phyloP scores from a whole-genome alignment of 2,113 vertebrate genomes.

The Prinia subflava region DNA sequence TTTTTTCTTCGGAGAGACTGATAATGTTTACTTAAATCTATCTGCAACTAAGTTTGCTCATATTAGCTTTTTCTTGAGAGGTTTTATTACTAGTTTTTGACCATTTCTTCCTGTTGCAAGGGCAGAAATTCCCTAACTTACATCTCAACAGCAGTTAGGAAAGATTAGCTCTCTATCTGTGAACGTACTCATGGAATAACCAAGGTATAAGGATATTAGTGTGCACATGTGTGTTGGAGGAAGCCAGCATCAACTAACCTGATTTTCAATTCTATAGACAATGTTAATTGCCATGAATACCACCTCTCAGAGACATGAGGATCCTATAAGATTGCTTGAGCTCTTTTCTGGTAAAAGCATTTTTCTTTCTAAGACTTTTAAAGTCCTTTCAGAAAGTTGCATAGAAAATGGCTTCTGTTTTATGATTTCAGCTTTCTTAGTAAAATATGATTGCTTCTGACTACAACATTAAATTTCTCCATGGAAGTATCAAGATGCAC shows the following conservation, averaged over 20 bases:
- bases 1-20: background rate
- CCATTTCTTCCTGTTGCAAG: background rate
- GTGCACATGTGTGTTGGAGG: background rate
- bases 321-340: background rate
- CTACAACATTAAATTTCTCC: constrained; percentile 32
- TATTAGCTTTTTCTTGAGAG: background rate
- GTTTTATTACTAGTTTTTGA: background rate
- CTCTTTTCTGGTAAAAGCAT: background rate
- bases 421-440: constrained; percentile 11
- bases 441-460: constrained; percentile 36
- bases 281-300: background rate
- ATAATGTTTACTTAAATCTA: background rate
- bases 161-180: background rate
- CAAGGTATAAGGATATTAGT: background rate
- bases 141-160: background rate
- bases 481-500: constrained; percentile 35
- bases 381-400: background rate
- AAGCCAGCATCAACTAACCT: background rate
- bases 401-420: background rate
- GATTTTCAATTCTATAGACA: background rate
- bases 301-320: background rate
- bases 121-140: background rate
- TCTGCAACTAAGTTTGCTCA: background rate
- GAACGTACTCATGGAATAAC: background rate
- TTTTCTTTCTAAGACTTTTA: background rate